A percentile compares a stretch with the other conserved stretches of the same genome.
phyloP scores from a whole-genome alignment of 2,797 vertebrate species.

The Hephaestus fuliginosus region DNA sequence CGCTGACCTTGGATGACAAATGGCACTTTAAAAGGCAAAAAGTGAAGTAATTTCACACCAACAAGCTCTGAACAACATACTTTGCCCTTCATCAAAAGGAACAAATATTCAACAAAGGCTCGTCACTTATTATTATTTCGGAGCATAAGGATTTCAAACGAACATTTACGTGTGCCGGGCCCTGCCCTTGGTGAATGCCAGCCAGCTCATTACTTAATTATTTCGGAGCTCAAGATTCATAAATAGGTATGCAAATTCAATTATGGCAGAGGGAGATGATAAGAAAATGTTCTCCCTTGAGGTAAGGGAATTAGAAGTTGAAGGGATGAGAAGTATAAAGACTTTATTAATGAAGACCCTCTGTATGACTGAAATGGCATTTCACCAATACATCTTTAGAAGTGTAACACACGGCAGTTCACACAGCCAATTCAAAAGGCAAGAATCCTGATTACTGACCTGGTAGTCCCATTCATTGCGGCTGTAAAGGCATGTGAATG shows the following conservation, averaged over 20 bases:
- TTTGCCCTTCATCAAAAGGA: conserved; percentile 65
- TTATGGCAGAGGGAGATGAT: conserved; percentile 73
- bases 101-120: conserved; percentile 68
- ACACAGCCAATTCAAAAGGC: conserved; percentile 49
- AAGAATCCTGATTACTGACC: conserved; percentile 39
- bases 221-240: conserved; percentile 73
- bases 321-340: conserved; percentile 67
- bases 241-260: conserved; percentile 85
- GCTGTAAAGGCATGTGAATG: conserved; percentile 20
- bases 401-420: conserved; percentile 43
- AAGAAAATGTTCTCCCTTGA: conserved; percentile 78
- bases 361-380: conserved; percentile 57
- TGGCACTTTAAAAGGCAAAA: conserved; percentile 22
- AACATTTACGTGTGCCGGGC: conserved; percentile 59
- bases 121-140: conserved; percentile 66
- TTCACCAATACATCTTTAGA: conserved; percentile 58
- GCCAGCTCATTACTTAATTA: conserved; percentile 82
- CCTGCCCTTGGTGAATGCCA: conserved; percentile 77
- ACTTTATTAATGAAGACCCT: conserved; percentile 70
- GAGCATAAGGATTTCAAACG: conserved; percentile 70
- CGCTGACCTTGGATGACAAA: conserved; percentile 55
- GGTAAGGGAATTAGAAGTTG: conserved; percentile 66
- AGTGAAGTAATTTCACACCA: conserved; percentile 42
- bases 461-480: conserved; percentile 16
- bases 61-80: conserved; percentile 56